Evolutionary conservation across 2,113 vertebrate species (phyloP), one percentile per base, ranked within the genome.

Genomic region (Sisor rabdophorus): DNA sequence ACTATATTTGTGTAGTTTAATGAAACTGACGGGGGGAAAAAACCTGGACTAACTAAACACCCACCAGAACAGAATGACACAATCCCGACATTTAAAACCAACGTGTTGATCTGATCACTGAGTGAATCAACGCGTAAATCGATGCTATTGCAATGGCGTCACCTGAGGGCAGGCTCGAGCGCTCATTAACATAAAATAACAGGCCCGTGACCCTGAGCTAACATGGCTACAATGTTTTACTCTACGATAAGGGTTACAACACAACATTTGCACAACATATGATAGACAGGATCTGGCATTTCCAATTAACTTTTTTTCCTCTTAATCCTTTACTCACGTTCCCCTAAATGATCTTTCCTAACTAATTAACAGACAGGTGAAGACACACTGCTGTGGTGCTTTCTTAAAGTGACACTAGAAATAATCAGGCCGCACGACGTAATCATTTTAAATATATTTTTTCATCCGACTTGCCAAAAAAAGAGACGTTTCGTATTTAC

Each of bases 111-210:
- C 13, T 24, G 53, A 9, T 9, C 30, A 12, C 52, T 71, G 76
- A 61, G 67, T 77, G 9, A 53, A 77, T 77, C 67, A 71, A 16
- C 65, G 28, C 20, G 26, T 40, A 1, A 75, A 71, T 77, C 75
- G 47, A 77, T 77, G n/a, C 5, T 9, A 48, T 22, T 26, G 11
- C 40, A 48, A 65, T 22, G 63, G 56, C 30, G 76, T 71, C 76
- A 77, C 26, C 75, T 77, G 55, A 71, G 55, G 3, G 28, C 15
- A 20, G 24, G 22, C 22, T 24, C 65, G 11, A 22, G 28, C 22
- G 44, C 65, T 77, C 10, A 67, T 53, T 53, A 24, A 1, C 28
- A 59, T 60, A 60, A 36, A 26, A 60, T n/a, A 12, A 54, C 16
- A 26, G 10, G 20, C 73, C 32, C 2, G 54, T 56, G 64, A 67